phyloP scores from a whole-genome alignment of 2,888 invertebrate genomes.

The Cryptus viduatorius region DNA sequence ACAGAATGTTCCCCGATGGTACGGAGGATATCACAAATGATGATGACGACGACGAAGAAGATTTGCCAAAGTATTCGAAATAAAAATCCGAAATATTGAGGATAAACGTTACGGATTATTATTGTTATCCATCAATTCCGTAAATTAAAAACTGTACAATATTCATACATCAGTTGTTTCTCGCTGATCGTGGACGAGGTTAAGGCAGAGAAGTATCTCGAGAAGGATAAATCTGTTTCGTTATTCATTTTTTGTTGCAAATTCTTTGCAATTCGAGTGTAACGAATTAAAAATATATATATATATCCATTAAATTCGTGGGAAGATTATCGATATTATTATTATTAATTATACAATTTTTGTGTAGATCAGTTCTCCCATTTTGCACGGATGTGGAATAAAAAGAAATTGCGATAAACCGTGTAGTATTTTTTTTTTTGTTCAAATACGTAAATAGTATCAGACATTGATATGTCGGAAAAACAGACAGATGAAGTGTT shows the following conservation, averaged over 20 bases:
- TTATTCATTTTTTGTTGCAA: not conserved
- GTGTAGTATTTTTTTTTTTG: not conserved
- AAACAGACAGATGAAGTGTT: too few relatives aligned
- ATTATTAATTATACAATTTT: constrained; percentile 34
- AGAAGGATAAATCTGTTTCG: not conserved
- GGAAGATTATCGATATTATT: not conserved
- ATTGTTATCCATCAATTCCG: not conserved
- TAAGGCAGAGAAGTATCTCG: constrained; percentile 1
- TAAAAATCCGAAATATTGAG: not conserved
- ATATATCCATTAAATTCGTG: too few relatives aligned
- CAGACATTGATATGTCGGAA: not conserved
- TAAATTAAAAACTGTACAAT: not conserved
- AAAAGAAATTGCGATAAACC: too few relatives aligned
- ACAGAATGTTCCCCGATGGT: constrained; percentile 29
- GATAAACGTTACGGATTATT: not conserved
- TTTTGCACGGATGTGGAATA: too few relatives aligned
- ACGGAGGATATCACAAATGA: not conserved
- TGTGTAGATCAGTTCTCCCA: too few relatives aligned
- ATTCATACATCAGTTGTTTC: not conserved
- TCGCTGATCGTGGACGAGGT: not conserved
- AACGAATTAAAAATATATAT: too few relatives aligned
- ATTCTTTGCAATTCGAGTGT: not conserved
- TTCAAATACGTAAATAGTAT: not conserved
- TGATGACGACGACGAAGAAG: not conserved
- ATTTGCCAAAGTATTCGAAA: not conserved